A percentile compares a stretch with the other conserved stretches of the same genome.
Conservation (phyloP, 2,888 invertebrate species). For the Polydrusus tereticollis region DNA sequence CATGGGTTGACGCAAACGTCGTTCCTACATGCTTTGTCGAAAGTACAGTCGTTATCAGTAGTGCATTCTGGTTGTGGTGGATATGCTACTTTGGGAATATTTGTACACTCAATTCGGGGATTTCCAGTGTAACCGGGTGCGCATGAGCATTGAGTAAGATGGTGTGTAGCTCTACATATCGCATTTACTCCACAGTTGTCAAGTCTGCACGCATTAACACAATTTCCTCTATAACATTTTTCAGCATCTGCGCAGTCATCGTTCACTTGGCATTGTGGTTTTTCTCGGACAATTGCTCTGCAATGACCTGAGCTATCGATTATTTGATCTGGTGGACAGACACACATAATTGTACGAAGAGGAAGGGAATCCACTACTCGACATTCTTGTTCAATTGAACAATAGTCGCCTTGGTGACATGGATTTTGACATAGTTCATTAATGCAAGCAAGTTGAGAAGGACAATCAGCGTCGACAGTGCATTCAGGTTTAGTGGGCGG, state of each 20-base stretch:
- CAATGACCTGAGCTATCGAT: slow-evolving; percentile 82
- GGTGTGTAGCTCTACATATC: slow-evolving; percentile 81
- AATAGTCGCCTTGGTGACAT: slow-evolving; percentile 79
- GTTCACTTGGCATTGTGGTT: slow-evolving; percentile 77
- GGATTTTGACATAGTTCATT: slow-evolving; percentile 83
- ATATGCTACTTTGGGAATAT: slow-evolving; percentile 60
- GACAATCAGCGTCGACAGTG: slow-evolving; percentile 81
- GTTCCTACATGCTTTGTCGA: slow-evolving; percentile 81
- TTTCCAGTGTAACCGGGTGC: slow-evolving; percentile 84
- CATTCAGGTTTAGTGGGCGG: slow-evolving; percentile 73
- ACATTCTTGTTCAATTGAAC: slow-evolving; percentile 84
- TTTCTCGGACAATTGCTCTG: slow-evolving; percentile 66
- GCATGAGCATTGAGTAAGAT: slow-evolving; percentile 84
- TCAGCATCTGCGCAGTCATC: slow-evolving; percentile 82
- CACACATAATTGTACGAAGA: slow-evolving; percentile 86
- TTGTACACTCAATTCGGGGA: slow-evolving; percentile 82
- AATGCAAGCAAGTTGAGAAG: slow-evolving; percentile 81
- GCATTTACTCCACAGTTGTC: slow-evolving; percentile 88
- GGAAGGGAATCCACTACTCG: slow-evolving; percentile 84
- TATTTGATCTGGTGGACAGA: slow-evolving; percentile 86
- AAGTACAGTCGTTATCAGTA: slow-evolving; percentile 81
- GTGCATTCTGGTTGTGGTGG: slow-evolving; percentile 77
- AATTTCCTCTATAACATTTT: slow-evolving; percentile 80
- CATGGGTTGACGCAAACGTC: slow-evolving; percentile 86
- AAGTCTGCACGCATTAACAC: slow-evolving; percentile 83